Percentiles rank a stretch among this genome's conserved stretches.
phyloP scores from a whole-genome alignment of 1,140 invertebrate genomes.

The Leptestheria dahalacensis region DNA sequence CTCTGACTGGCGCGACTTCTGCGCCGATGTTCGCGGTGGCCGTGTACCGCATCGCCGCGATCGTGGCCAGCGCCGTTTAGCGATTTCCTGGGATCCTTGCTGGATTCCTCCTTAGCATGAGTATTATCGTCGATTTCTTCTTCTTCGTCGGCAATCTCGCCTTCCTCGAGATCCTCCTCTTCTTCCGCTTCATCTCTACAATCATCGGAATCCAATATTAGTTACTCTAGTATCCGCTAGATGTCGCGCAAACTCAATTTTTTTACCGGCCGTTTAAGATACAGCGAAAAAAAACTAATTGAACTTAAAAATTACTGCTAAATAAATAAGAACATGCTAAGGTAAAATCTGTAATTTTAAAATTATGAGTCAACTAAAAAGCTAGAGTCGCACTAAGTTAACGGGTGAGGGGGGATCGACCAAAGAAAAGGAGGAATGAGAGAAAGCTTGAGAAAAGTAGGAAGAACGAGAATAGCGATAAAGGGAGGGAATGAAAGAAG shows the following conservation, averaged over 20 bases:
- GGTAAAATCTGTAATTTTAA: not conserved
- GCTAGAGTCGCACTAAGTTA: not conserved
- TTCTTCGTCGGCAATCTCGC: slow-evolving; percentile 23
- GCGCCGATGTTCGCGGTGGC: not conserved
- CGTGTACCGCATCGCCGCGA: not conserved
- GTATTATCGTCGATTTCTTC: slow-evolving; percentile 29
- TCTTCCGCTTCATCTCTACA: slow-evolving; percentile 13
- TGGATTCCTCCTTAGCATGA: slow-evolving; percentile 23
- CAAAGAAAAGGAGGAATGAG: not conserved
- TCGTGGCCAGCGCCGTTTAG: not conserved
- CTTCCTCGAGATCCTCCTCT: slow-evolving; percentile 22
- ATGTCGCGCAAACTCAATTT: not conserved
- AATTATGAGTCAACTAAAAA: not conserved
- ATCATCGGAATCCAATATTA: not conserved
- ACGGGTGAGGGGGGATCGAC: not conserved
- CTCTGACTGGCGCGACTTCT: not conserved
- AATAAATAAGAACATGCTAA: no score
- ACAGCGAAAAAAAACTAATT: no score
- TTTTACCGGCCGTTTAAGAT: no score
- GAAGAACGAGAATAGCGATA: not conserved
- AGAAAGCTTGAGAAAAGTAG: not conserved
- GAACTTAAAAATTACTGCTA: no score
- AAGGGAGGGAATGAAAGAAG: not conserved
- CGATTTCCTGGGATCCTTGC: not conserved
- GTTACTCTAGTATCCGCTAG: not conserved